phyloP scores from a whole-genome alignment of 2,888 invertebrate species.

The Noctua janthe region DNA sequence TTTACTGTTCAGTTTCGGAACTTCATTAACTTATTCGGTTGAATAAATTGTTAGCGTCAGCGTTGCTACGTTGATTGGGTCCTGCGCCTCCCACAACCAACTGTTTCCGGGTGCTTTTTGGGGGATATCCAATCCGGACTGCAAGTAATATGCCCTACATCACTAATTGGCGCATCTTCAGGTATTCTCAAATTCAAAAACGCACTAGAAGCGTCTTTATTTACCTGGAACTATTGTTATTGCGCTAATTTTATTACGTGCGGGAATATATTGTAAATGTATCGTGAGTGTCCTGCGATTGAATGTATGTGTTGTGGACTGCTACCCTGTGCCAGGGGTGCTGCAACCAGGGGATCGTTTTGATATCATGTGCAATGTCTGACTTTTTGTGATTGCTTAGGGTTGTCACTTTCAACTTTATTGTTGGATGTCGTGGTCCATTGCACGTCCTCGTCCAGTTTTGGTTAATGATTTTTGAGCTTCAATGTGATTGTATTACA shows the following conservation, averaged over 20 bases:
- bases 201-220: background rate
- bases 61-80: background rate
- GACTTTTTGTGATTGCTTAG: background rate
- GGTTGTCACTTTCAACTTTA: background rate
- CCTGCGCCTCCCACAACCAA: too few relatives aligned
- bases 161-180: too few relatives aligned
- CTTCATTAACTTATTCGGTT: too few relatives aligned
- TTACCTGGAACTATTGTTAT: conserved; percentile 3
- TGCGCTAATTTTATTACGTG: conserved; percentile 20
- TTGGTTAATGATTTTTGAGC: background rate
- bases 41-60: too few relatives aligned
- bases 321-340: conserved; percentile 13
- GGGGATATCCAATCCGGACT: too few relatives aligned
- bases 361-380: background rate
- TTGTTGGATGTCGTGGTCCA: background rate
- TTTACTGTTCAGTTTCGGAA: background rate
- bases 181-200: background rate
- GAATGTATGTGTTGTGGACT: conserved; percentile 42
- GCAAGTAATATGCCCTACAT: too few relatives aligned
- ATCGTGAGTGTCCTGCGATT: conserved; percentile 22
- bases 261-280: conserved; percentile 20
- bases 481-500: too few relatives aligned
- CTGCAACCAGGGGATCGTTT: background rate
- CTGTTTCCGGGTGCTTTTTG: background rate
- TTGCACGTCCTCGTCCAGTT: background rate